Percentiles rank a stretch among this genome's conserved stretches.
Evolutionary conservation across 2,113 vertebrate genomes (phyloP).

Genomic region (Gobius niger): DNA sequence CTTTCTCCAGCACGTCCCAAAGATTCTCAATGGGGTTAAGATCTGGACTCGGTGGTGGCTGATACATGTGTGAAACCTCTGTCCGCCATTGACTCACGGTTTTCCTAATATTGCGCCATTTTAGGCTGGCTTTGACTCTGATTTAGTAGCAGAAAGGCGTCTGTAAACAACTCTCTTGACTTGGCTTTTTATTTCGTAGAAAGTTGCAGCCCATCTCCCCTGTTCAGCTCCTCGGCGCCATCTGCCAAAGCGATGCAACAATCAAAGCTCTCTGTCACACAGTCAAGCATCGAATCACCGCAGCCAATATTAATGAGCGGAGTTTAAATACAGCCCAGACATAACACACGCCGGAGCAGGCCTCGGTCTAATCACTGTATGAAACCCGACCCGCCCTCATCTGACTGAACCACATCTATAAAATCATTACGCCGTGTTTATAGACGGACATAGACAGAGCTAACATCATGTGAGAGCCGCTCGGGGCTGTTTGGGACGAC

Average conservation of each 20-base stretch:
- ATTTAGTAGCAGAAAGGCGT: too few relatives aligned
- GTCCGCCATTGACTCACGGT: too few relatives aligned
- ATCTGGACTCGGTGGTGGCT: too few relatives aligned
- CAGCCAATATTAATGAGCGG: slow-evolving; percentile 54
- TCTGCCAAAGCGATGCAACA: slow-evolving; percentile 58
- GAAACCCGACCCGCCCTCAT: slow-evolving; percentile 75
- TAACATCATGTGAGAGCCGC: slow-evolving; percentile 9
- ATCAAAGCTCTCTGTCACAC: slow-evolving; percentile 50
- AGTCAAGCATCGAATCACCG: slow-evolving; percentile 25
- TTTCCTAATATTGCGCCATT: too few relatives aligned
- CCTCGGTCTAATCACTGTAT: slow-evolving; percentile 73
- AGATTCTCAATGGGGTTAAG: too few relatives aligned
- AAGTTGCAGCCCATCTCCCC: too few relatives aligned
- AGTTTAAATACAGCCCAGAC: slow-evolving; percentile 60
- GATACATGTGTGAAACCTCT: too few relatives aligned
- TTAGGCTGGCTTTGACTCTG: too few relatives aligned
- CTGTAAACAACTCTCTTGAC: too few relatives aligned
- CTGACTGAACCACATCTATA: slow-evolving; percentile 68
- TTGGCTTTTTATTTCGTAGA: too few relatives aligned
- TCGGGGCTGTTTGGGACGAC: too few relatives aligned
- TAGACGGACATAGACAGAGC: slow-evolving; percentile 25
- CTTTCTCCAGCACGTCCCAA: too few relatives aligned
- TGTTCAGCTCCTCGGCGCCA: slow-evolving; percentile 26
- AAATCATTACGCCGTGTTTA: slow-evolving; percentile 62
- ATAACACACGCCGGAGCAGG: slow-evolving; percentile 49